Evolutionary conservation across 2,888 invertebrate species (phyloP).

Genomic region (Cheilosia soror): DNA sequence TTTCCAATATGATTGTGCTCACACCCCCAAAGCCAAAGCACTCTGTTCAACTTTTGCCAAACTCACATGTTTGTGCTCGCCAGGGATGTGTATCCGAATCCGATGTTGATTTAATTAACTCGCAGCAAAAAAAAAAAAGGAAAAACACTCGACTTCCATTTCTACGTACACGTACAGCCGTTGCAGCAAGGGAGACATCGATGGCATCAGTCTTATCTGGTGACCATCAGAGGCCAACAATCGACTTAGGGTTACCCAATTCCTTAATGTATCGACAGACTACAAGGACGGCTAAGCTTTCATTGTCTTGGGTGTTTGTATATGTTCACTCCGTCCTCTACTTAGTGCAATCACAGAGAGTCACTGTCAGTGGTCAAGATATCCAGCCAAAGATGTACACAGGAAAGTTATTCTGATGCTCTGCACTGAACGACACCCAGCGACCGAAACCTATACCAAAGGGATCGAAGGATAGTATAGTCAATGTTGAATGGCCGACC

Average conservation of each 20-base stretch:
- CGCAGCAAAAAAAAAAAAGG: constrained; percentile 46
- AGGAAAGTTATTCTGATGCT: background rate
- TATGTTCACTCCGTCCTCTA: constrained; percentile 3
- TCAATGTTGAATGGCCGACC: constrained; percentile 52
- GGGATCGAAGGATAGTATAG: constrained; percentile 39
- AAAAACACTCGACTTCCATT: too few relatives aligned
- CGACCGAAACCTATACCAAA: background rate
- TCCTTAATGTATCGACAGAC: constrained; percentile 43
- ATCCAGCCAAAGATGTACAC: constrained; percentile 14
- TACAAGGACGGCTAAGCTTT: background rate
- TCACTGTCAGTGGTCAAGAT: constrained; percentile 43
- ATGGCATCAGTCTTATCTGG: background rate
- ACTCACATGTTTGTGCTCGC: constrained; percentile 53
- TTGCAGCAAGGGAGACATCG: constrained; percentile 7
- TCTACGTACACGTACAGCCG: constrained; percentile 24
- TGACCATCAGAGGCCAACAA: constrained; percentile 32
- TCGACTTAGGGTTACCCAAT: constrained; percentile 65
- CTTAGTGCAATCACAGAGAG: constrained; percentile 45
- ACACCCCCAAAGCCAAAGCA: background rate
- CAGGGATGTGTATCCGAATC: constrained; percentile 13
- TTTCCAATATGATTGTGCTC: constrained; percentile 33
- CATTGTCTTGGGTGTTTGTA: constrained; percentile 13
- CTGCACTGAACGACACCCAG: background rate
- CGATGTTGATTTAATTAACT: constrained; percentile 72
- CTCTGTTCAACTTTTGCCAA: constrained; percentile 21